These are phyloP conservation scores for Acrossocheilus fasciatus DNA, from an alignment of 2,797 vertebrate genomes.

Conservation along the genomic window DNA sequence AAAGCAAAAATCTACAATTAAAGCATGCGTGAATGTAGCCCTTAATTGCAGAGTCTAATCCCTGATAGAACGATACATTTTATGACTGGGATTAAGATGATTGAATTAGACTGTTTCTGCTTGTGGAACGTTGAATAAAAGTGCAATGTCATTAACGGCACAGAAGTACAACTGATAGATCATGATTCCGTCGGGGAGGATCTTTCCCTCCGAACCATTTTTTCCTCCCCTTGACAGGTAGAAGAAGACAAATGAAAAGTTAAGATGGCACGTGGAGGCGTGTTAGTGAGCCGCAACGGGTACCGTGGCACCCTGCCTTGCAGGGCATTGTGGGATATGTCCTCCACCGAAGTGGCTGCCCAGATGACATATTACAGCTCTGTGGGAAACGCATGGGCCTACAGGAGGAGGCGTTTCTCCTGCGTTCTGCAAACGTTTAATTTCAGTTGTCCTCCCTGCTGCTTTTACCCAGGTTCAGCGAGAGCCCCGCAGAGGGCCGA, in stretches of 20 bases:
- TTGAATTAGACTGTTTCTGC: neutral
- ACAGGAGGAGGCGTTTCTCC: constrained; percentile 58
- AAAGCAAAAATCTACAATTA: neutral
- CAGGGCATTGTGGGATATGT: constrained; percentile 70
- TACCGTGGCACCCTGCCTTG: constrained; percentile 61
- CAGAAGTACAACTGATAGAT: constrained; percentile 23
- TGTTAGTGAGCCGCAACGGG: constrained; percentile 66
- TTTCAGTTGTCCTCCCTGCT: constrained; percentile 65
- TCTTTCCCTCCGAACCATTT: constrained; percentile 35
- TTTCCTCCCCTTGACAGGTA: constrained; percentile 55
- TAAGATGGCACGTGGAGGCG: constrained; percentile 70
- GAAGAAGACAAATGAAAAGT: constrained; percentile 73
- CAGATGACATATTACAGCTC: constrained; percentile 66
- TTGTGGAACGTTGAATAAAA: neutral
- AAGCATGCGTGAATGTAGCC: neutral
- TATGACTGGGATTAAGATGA: neutral
- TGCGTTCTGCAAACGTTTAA: constrained; percentile 64
- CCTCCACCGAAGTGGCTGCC: constrained; percentile 47
- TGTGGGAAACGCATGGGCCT: constrained; percentile 60
- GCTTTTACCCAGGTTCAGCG: constrained; percentile 62
- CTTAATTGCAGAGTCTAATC: neutral
- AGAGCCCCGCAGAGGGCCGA: constrained; percentile 57
- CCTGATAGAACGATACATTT: neutral
- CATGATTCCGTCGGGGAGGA: constrained; percentile 18
- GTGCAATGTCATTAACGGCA: constrained; percentile 35